These are phyloP conservation scores for Phoebastria nigripes DNA, from an alignment of 2,797 vertebrate genomes.

Conservation along the genomic window DNA sequence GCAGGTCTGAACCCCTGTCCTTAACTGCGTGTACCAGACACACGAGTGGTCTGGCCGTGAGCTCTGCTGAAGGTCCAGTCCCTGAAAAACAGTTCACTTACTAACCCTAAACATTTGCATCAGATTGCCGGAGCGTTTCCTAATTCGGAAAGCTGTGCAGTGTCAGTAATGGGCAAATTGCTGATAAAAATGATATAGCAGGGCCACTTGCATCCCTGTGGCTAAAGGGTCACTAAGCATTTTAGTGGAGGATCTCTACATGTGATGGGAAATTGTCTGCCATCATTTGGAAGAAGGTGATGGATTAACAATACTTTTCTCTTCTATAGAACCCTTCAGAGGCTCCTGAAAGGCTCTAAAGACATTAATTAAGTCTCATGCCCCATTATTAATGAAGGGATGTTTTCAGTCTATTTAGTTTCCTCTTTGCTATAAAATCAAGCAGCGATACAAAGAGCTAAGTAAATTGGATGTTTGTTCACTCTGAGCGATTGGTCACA, in stretches of 20 bases:
- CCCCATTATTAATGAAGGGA: slow-evolving; percentile 9
- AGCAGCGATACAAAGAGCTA: neutral
- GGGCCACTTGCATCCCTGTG: neutral
- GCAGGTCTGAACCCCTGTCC: neutral
- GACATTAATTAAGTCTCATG: slow-evolving; percentile 17
- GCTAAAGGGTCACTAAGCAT: neutral
- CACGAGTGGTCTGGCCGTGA: neutral
- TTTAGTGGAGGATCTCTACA: neutral
- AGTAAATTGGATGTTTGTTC: neutral
- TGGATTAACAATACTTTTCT: neutral
- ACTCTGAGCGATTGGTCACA: neutral
- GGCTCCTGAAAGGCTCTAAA: neutral
- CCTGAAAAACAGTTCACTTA: neutral
- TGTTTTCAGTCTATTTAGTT: slow-evolving; percentile 23
- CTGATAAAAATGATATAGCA: neutral
- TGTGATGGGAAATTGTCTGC: neutral
- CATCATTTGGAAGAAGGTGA: neutral
- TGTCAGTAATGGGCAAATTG: neutral
- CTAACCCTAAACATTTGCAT: neutral
- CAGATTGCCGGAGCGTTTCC: neutral
- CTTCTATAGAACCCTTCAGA: neutral
- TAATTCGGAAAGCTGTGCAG: neutral
- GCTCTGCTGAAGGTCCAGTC: neutral
- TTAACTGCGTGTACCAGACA: rapidly evolving
- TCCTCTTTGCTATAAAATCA: neutral